phyloP scores from a whole-genome alignment of 2,113 vertebrate genomes.

The Sinocyclocheilus maitianheensis region DNA sequence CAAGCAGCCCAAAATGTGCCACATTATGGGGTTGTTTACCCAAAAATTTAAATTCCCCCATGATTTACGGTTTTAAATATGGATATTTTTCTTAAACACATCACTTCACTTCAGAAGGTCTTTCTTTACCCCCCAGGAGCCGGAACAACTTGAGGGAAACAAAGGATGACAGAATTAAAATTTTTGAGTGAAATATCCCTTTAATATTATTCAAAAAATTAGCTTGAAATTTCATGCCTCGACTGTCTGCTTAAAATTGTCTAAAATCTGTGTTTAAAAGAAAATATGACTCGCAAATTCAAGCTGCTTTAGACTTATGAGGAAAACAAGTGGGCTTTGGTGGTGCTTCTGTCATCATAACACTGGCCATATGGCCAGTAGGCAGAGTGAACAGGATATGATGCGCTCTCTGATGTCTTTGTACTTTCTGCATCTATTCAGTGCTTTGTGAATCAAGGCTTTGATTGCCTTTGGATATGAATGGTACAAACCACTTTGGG shows the following conservation, averaged over 20 bases:
- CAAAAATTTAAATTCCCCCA: too few species aligned
- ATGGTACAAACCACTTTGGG: background rate
- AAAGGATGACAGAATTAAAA: too few species aligned
- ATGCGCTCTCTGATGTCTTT: conserved; percentile 36
- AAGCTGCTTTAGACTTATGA: conserved; percentile 21
- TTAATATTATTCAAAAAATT: background rate
- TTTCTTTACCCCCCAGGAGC: too few species aligned
- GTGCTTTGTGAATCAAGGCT: background rate
- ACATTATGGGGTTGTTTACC: background rate
- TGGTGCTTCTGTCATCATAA: conserved; percentile 2
- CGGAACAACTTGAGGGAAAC: background rate
- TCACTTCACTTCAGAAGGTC: too few species aligned
- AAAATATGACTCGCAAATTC: conserved; percentile 5
- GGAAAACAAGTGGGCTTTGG: conserved; percentile 23
- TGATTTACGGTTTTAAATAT: too few species aligned
- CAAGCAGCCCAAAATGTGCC: background rate
- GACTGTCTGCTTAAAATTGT: background rate
- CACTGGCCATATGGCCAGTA: conserved; percentile 39
- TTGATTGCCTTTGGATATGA: background rate
- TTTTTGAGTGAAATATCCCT: background rate
- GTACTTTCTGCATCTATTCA: conserved; percentile 30
- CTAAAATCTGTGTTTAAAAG: background rate
- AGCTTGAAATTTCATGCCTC: background rate
- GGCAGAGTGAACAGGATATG: conserved; percentile 21
- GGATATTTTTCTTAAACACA: too few species aligned